Percentiles rank a stretch among this genome's conserved stretches.
Evolutionary conservation across 2,113 vertebrate genomes (phyloP).

Genomic region (Rhabdornis inornatus): DNA sequence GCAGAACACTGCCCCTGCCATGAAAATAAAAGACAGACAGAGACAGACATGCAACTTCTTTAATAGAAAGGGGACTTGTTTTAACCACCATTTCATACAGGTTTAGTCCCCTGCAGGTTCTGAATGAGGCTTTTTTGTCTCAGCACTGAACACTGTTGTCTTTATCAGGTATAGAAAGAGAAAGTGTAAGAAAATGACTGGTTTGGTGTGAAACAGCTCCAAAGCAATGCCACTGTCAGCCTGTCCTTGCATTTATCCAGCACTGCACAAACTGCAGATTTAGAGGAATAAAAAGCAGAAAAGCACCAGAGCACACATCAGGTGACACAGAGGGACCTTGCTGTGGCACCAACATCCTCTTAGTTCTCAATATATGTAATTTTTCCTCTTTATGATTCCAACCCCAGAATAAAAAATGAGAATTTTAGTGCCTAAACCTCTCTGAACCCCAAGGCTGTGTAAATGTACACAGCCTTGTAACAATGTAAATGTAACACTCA

Average conservation of each 20-base stretch:
- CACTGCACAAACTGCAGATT: not conserved
- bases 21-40: not conserved
- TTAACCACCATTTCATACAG: not conserved
- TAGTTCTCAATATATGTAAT: accelerated
- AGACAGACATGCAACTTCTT: not conserved
- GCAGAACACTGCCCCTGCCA: slow-evolving; percentile 81
- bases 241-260: not conserved
- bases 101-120: not conserved
- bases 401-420: not conserved
- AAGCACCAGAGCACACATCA: not conserved
- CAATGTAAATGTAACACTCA: not conserved
- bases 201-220: not conserved
- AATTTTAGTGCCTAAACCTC: not conserved
- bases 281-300: not conserved
- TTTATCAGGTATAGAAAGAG: not conserved
- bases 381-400: not conserved
- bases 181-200: not conserved
- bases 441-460: not conserved
- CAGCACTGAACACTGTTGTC: not conserved
- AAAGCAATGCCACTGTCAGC: not conserved
- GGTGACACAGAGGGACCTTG: not conserved
- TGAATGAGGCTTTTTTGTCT: not conserved
- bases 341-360: not conserved
- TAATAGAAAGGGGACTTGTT: not conserved
- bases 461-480: not conserved